Base-by-base conservation (phyloP, 2,888 invertebrate genomes). In the Plebejus argus region DNA sequence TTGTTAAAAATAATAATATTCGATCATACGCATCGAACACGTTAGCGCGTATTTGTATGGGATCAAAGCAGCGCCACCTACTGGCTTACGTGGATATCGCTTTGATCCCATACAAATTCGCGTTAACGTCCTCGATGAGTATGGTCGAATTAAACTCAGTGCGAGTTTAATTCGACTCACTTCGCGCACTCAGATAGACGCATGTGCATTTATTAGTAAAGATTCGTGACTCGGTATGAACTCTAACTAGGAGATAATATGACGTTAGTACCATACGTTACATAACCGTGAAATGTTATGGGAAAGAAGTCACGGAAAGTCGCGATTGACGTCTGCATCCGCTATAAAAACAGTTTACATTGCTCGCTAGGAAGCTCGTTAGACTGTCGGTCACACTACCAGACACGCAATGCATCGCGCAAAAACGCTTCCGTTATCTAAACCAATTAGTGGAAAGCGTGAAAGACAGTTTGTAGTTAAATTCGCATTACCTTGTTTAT, bases 351-450 rank as follows among this genome's bases (percentile, higher is more conserved):
- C 71, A 39, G 39, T n/a, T 39, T 71, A 71, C 71, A 39, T 71
- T 71, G 35, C 71, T n/a, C 71, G 39, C 39, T 71, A 35, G 71
- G 71, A 71, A 71, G 39, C 71, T 20, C 18, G 35, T 71, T 71
- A 35, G 39, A 71, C 7, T 12, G 71, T 71, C 39, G 35, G 39
- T 71, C 71, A 39, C 71, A 71, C 20, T 39, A 39, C n/a, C 71
- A 35, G 39, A 71, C 71, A 71, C 39, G 71, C 71, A n/a, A 71
- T 71, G 71, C 20, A 20, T 39, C n/a, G 39, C 39, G 5, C 33
- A 70, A 39, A 71, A 71, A 71, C 71, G 71, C 86, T 88, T 87
- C 88, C 88, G 86, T 84, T 86, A 85, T 86, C 84, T 82, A 79
- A 75, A 78, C 78, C 81, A 80, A 83, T 84, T 83, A 83, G 81